A percentile compares a stretch with the other conserved stretches of the same genome.
These are phyloP conservation scores for Pseudochaenichthys georgianus DNA, from an alignment of 2,797 vertebrate species.

Conservation along the genomic window DNA sequence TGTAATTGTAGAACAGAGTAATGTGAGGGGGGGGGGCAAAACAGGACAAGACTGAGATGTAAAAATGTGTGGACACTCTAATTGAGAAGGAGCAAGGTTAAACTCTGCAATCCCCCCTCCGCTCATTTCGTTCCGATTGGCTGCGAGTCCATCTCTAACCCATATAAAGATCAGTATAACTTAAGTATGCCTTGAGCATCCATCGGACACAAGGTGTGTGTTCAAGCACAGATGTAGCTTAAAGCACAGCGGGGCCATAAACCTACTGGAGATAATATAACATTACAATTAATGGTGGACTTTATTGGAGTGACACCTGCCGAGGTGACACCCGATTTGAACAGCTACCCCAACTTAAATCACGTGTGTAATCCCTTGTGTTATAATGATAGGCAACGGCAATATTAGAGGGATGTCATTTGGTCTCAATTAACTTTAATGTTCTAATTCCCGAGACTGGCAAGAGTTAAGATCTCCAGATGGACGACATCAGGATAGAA, in stretches of 20 bases:
- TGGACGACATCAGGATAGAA: conserved; percentile 69
- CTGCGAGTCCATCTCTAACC: conserved; percentile 25
- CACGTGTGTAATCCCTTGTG: conserved; percentile 74
- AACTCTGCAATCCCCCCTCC: conserved; percentile 29
- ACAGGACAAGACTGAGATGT: conserved; percentile 57
- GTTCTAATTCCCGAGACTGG: conserved; percentile 73
- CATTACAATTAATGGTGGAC: conserved; percentile 61
- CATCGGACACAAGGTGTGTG: conserved; percentile 20
- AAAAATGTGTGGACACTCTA: conserved; percentile 51
- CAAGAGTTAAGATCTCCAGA: conserved; percentile 66
- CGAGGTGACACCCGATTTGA: conserved; percentile 79
- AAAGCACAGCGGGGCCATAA: conserved; percentile 40
- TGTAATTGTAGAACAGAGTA: conserved; percentile 75
- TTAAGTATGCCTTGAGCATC: conserved; percentile 39
- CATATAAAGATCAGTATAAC: conserved; percentile 46
- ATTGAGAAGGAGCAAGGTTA: conserved; percentile 61
- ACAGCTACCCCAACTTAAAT: conserved; percentile 57
- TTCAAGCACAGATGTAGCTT: conserved; percentile 8
- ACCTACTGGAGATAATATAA: conserved; percentile 59
- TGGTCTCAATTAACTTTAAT: conserved; percentile 75
- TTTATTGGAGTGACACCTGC: conserved; percentile 68
- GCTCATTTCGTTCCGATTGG: conserved; percentile 33
- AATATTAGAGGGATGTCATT: conserved; percentile 77
- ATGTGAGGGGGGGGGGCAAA: conserved; percentile 28
- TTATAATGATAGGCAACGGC: conserved; percentile 72